Percentiles rank a stretch among this genome's conserved stretches.
Evolutionary conservation across 1,140 invertebrate species (phyloP).

Genomic region (Nasonia longicornis): DNA sequence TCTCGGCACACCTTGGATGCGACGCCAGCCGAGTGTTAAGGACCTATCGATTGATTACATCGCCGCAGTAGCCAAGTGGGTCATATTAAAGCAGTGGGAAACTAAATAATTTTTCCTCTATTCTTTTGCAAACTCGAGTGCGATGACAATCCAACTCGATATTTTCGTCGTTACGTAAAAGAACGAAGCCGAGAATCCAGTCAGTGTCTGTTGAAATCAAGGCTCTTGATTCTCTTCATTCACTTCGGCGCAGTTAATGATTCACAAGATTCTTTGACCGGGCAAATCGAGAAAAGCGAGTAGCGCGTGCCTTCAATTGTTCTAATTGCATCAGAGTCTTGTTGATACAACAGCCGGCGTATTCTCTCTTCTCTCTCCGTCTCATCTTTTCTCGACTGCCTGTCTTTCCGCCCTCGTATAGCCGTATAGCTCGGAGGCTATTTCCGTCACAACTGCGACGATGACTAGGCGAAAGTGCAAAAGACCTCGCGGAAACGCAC

Average conservation of each 20-base stretch:
- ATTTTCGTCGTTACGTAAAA: not conserved
- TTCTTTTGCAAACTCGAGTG: too few relatives aligned
- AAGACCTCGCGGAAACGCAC: not conserved
- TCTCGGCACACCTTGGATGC: slow-evolving; percentile 24
- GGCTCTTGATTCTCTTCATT: not conserved
- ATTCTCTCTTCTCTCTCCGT: not conserved
- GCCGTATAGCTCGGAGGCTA: not conserved
- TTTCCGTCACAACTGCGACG: not conserved
- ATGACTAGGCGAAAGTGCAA: too few relatives aligned
- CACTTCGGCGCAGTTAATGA: not conserved
- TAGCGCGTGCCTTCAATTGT: slow-evolving; percentile 5
- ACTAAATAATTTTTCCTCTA: not conserved
- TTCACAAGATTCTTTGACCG: not conserved
- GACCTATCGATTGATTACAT: slow-evolving; percentile 53
- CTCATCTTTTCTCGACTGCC: not conserved
- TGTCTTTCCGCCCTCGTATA: not conserved
- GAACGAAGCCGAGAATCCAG: not conserved
- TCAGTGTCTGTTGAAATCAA: not conserved
- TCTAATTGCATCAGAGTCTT: not conserved
- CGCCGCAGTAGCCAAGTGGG: slow-evolving; percentile 50
- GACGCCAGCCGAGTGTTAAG: slow-evolving; percentile 46
- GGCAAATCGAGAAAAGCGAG: not conserved
- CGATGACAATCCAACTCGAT: too few relatives aligned
- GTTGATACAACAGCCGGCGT: not conserved
- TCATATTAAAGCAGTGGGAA: slow-evolving; percentile 49